phyloP scores from a whole-genome alignment of 2,797 vertebrate species.

The Spatula versicolor region DNA sequence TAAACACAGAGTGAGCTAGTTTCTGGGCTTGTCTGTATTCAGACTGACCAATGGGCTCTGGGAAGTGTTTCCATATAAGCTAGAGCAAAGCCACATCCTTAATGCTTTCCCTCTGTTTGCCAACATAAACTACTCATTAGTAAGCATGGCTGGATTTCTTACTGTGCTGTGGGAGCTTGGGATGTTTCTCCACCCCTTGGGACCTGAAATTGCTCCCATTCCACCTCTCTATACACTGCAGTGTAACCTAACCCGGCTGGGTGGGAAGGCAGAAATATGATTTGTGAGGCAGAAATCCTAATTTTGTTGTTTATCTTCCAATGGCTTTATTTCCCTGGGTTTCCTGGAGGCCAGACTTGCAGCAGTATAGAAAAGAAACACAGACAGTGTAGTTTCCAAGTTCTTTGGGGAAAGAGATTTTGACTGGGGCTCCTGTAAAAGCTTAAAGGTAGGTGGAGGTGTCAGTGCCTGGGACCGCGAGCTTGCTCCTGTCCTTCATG shows the following conservation, averaged over 20 bases:
- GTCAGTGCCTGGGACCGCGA: not conserved
- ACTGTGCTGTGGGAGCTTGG: conserved; percentile 11
- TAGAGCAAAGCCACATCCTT: conserved; percentile 47
- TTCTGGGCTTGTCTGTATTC: not conserved
- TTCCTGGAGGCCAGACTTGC: not conserved
- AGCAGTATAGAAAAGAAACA: not conserved
- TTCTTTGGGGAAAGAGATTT: not conserved
- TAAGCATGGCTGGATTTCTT: conserved; percentile 4
- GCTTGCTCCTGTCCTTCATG: not conserved
- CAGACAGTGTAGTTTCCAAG: not conserved
- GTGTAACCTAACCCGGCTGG: not conserved
- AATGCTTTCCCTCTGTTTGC: conserved; percentile 19
- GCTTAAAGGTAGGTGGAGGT: not conserved
- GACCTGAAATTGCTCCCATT: conserved; percentile 11
- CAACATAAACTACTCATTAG: conserved; percentile 10
- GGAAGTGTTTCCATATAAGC: conserved; percentile 38
- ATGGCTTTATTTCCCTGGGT: not conserved
- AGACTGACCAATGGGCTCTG: conserved; percentile 10
- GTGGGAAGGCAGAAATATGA: not conserved
- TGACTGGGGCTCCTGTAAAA: not conserved
- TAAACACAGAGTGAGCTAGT: not conserved
- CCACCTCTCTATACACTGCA: not conserved
- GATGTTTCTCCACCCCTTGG: conserved; percentile 13
- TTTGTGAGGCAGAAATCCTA: not conserved
- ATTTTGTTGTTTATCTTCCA: not conserved